Percentiles rank a stretch among this genome's conserved stretches.
Evolutionary conservation across 2,113 vertebrate genomes (phyloP).

Genomic region (Pundamilia nyererei): DNA sequence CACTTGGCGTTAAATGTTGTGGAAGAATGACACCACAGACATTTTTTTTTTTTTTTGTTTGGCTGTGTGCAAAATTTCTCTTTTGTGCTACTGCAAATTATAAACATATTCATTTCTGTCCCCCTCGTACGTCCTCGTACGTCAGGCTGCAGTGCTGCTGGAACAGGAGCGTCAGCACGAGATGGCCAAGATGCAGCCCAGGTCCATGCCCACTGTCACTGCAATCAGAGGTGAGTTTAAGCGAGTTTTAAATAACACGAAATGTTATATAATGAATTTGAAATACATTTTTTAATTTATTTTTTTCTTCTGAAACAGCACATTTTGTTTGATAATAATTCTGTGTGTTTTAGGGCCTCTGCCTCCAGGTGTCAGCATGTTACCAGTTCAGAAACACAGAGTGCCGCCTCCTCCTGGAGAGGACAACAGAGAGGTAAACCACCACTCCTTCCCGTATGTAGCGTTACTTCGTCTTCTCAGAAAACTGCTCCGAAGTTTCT

Average conservation of each 20-base stretch:
- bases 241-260: accelerated
- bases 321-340: neutral
- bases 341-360: constrained; percentile 47
- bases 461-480: neutral
- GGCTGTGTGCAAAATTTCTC: neutral
- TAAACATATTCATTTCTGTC: neutral
- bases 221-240: constrained; percentile 47
- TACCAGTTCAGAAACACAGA: constrained; percentile 67
- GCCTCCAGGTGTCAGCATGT: constrained; percentile 75
- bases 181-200: constrained; percentile 72
- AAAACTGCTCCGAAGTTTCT: accelerated
- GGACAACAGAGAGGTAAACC: constrained; percentile 79
- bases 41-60: neutral
- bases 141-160: constrained; percentile 78
- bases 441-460: accelerated
- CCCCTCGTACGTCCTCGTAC: neutral
- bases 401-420: constrained; percentile 84
- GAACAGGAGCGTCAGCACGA: constrained; percentile 85
- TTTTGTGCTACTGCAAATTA: neutral
- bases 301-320: neutral
- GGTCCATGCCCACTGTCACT: constrained; percentile 43
- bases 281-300: accelerated
- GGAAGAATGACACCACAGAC: neutral
- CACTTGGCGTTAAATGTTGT: neutral
- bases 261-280: neutral